Base-by-base conservation (phyloP, 2,888 invertebrate genomes). In the Chymomyza fuscimana region DNA sequence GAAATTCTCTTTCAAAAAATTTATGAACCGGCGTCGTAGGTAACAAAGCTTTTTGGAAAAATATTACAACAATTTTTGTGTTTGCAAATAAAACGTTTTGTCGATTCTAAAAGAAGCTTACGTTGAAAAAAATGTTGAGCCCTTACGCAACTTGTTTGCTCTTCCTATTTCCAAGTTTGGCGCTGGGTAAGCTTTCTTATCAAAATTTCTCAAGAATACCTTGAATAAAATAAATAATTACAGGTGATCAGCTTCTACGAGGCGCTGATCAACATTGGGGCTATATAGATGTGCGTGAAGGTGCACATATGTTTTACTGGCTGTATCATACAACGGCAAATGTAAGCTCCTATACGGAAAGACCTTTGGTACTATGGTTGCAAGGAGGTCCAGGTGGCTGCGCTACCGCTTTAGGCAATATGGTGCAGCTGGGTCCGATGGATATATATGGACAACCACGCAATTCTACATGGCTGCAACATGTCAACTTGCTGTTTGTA, bases 241-340 rank as follows among this genome's bases (percentile, higher is more conserved):
- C 66, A 74, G 89, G 79, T 5, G 87, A 77, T 59, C 67, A 69
- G 6, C 91, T 89, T 10, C 93, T 94, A 73, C 95, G 94, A 5
- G 90, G 93, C 0, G 94, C 93, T 32, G 92, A 93, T 63, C 95
- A 96, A 91, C 94, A 95, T 81, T 96, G 94, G 94, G 95, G 93
- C 15, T 95, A 95, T 91, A 95, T 95, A 7, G 93, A 93, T 62
- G 95, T 97, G 0, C 93, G 96, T 0, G 93, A 93, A 4, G 93
- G 94, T 0, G 96, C 96, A 0, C 94, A 96, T 80, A 95, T 96
- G 94, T 97, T 97, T 90, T 97, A 96, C 93, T 97, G 97, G 96
- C 91, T 97, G 59, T 96, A 96, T 88, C 95, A 95, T 87, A 95
- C 95, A 2, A 94, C 94, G 0, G 94, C 94, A 0, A 91, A 93